Conservation (phyloP, 2,888 invertebrate species). For the Lepidochrysops patricia region DNA sequence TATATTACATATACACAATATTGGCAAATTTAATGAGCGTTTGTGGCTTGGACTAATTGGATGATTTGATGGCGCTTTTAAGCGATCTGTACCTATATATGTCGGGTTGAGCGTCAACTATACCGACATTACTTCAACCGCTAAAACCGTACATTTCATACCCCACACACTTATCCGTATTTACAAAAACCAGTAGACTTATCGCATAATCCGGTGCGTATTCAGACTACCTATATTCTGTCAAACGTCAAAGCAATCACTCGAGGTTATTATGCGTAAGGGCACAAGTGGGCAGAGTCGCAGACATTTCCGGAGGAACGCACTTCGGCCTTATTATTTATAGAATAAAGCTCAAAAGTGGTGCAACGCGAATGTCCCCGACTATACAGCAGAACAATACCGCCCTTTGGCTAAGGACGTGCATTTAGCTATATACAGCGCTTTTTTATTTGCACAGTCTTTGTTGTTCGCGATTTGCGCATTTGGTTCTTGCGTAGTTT, state of each 20-base stretch:
- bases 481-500: not conserved
- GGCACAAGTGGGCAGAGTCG: conserved; percentile 18
- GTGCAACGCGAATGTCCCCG: not conserved
- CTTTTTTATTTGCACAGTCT: conserved; percentile 1
- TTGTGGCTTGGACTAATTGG: no score
- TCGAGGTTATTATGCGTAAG: conserved; percentile 23
- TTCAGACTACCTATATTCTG: conserved; percentile 13
- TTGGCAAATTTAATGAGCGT: no score
- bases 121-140: no score
- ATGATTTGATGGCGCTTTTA: no score
- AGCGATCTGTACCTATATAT: no score
- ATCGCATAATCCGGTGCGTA: not conserved
- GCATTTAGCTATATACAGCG: not conserved
- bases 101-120: no score
- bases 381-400: not conserved
- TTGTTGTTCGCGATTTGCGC: not conserved
- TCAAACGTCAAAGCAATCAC: conserved; percentile 27
- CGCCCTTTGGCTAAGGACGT: not conserved
- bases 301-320: not conserved
- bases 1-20: no score
- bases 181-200: not conserved
- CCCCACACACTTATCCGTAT: not conserved
- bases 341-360: not conserved
- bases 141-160: not conserved
- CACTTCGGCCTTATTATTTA: not conserved